Evolutionary conservation across 2,113 vertebrate species (phyloP).

Genomic region (Phrynocephalus versicolor): DNA sequence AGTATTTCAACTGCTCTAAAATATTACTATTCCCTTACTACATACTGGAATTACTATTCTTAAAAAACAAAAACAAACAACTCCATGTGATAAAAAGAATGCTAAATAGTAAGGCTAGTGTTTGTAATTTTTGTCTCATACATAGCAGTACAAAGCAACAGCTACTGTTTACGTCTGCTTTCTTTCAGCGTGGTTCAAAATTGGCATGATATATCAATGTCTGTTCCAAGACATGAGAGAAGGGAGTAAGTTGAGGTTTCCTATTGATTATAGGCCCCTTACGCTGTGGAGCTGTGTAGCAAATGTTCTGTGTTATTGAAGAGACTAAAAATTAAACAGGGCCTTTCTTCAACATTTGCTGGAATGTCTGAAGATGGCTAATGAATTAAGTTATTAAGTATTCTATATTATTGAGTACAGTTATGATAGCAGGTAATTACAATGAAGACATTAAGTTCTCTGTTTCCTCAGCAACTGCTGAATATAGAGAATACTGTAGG

Average conservation of each 20-base stretch:
- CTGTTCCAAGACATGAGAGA: constrained; percentile 27
- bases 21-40: constrained; percentile 16
- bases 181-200: background rate
- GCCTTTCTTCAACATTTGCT: background rate
- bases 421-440: background rate
- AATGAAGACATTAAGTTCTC: background rate
- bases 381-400: background rate
- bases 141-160: constrained; percentile 28
- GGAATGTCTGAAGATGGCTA: background rate
- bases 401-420: too few relatives aligned
- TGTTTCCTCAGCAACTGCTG: too few relatives aligned
- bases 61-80: background rate
- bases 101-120: fast-evolving
- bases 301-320: background rate
- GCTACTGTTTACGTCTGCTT: constrained; percentile 13
- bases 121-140: background rate
- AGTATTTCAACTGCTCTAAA: too few relatives aligned
- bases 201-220: constrained; percentile 24
- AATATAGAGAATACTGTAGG: too few relatives aligned
- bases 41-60: background rate
- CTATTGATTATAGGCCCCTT: constrained; percentile 14
- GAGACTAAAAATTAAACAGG: background rate
- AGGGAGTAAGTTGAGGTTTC: constrained; percentile 14
- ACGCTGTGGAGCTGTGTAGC: background rate
- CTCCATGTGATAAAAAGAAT: background rate